Percentiles rank a stretch among this genome's conserved stretches.
phyloP scores from a whole-genome alignment of 2,888 invertebrate genomes.

The Andrena minutula region DNA sequence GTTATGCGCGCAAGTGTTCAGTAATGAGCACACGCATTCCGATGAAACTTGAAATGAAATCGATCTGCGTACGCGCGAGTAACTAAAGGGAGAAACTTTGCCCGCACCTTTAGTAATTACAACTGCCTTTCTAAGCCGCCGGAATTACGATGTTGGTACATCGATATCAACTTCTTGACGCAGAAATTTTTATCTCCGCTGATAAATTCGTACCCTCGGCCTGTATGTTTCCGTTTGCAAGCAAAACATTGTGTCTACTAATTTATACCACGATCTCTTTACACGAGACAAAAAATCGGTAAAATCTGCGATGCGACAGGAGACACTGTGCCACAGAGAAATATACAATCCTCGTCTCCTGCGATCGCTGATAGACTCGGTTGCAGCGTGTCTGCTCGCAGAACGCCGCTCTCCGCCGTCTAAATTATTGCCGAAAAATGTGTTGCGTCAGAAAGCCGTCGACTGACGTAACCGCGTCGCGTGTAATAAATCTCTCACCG shows the following conservation, averaged over 20 bases:
- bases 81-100: no score
- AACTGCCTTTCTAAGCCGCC: no score
- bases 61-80: slow-evolving; percentile 13
- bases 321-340: not conserved
- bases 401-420: no score
- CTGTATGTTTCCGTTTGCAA: not conserved
- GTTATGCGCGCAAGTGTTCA: not conserved
- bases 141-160: not conserved
- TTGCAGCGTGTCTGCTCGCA: not conserved
- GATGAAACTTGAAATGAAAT: slow-evolving; percentile 24
- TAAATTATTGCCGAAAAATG: not conserved
- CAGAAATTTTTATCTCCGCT: slow-evolving; percentile 5
- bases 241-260: not conserved
- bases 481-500: slow-evolving; percentile 19
- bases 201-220: slow-evolving; percentile 23
- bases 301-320: not conserved
- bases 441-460: slow-evolving; percentile 22
- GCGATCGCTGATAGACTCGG: not conserved
- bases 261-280: no score
- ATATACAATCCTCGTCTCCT: not conserved
- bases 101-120: no score
- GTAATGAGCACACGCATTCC: not conserved
- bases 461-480: slow-evolving; percentile 27
- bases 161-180: slow-evolving; percentile 16
- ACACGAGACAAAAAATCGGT: not conserved